Conservation (phyloP, 2,113 vertebrate species). For the Alligator sinensis region DNA sequence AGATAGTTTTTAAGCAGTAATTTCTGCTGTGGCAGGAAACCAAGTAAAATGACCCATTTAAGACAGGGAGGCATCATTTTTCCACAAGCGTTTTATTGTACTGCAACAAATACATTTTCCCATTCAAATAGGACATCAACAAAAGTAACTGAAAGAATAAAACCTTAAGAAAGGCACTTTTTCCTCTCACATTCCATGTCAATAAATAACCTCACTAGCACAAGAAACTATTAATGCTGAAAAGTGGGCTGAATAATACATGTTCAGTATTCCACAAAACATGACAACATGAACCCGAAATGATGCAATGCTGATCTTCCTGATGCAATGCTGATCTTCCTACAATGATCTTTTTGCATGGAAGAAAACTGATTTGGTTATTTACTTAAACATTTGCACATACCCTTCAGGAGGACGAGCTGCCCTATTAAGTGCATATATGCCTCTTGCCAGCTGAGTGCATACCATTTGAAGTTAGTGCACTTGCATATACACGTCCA, state of each 20-base stretch:
- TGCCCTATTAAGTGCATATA: neutral
- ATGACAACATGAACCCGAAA: neutral
- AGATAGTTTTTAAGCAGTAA: no score
- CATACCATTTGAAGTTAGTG: neutral
- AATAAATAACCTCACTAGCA: neutral
- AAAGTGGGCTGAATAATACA: neutral
- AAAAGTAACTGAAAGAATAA: neutral
- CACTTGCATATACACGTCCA: neutral
- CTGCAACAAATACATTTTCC: neutral
- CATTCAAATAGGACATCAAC: fast-evolving
- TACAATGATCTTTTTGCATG: neutral
- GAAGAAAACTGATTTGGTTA: neutral
- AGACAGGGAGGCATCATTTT: neutral
- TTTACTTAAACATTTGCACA: neutral
- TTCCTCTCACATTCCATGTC: neutral
- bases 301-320: neutral
- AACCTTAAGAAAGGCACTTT: neutral
- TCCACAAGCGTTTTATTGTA: fast-evolving
- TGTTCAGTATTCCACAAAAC: neutral
- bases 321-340: neutral
- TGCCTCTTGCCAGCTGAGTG: neutral
- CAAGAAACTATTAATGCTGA: neutral
- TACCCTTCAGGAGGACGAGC: neutral
- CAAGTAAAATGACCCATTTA: neutral
- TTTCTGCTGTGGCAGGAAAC: neutral